These are phyloP conservation scores for Trematomus bernacchii DNA, from an alignment of 2,797 vertebrate genomes.

Conservation along the genomic window DNA sequence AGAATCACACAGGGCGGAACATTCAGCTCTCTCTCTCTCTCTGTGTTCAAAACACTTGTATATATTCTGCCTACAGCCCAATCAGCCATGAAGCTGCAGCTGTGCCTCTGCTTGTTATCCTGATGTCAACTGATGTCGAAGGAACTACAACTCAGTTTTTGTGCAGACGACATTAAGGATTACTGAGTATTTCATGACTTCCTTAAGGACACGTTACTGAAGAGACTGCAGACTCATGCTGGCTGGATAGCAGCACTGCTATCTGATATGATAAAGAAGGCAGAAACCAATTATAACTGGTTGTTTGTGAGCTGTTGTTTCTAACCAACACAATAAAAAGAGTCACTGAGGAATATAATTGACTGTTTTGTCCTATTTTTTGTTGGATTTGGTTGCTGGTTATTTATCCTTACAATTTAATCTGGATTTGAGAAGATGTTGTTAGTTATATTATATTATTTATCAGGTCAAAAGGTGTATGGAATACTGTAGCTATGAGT, in stretches of 20 bases:
- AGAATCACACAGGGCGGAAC: slow-evolving; percentile 8
- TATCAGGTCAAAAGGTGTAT: not conserved
- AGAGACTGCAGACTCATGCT: slow-evolving; percentile 1
- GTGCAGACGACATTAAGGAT: not conserved
- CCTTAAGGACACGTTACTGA: not conserved
- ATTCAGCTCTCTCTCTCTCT: slow-evolving; percentile 20
- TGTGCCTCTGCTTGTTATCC: slow-evolving; percentile 9
- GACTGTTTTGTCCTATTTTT: not conserved
- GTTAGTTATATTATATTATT: not conserved
- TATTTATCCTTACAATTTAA: not conserved
- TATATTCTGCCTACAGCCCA: slow-evolving; percentile 10
- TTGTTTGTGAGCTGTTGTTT: slow-evolving; percentile 4
- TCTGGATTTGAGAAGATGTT: not conserved
- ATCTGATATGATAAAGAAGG: not conserved
- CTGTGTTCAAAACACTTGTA: slow-evolving; percentile 22
- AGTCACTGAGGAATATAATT: not conserved
- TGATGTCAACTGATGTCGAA: slow-evolving; percentile 1
- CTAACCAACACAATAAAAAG: not conserved
- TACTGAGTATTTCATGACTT: not conserved
- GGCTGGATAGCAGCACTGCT: not conserved
- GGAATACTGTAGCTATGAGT: not conserved
- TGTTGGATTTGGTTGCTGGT: not conserved
- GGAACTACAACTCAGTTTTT: not conserved
- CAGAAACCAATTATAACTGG: not conserved
- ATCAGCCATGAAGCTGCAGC: slow-evolving; percentile 31